Evolutionary conservation across 2,797 vertebrate genomes (phyloP).

Genomic region (Champsocephalus gunnari): DNA sequence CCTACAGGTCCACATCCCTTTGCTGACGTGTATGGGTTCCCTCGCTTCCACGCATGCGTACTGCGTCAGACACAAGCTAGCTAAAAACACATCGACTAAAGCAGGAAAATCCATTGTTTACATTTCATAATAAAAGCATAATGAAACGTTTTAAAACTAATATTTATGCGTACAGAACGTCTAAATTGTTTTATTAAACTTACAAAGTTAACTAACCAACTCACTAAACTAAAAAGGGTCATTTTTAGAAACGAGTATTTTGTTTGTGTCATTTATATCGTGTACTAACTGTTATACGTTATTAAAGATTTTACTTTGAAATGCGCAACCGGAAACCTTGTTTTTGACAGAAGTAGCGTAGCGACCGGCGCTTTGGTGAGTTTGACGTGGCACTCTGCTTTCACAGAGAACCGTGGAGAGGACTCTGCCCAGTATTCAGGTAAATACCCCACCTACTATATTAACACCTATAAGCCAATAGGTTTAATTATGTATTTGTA

Average conservation of each 20-base stretch:
- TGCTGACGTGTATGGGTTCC: constrained; percentile 84
- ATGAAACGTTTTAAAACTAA: rapidly evolving
- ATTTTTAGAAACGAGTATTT: rapidly evolving
- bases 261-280: rapidly evolving
- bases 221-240: rapidly evolving
- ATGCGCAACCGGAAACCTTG: rapidly evolving
- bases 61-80: neutral
- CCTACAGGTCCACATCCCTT: constrained; percentile 27
- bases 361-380: constrained; percentile 72
- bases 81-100: rapidly evolving
- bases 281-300: rapidly evolving
- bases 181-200: rapidly evolving
- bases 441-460: constrained; percentile 52
- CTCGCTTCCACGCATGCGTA: constrained; percentile 78
- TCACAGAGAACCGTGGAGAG: constrained; percentile 49
- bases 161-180: rapidly evolving
- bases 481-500: rapidly evolving
- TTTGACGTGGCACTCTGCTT: constrained; percentile 89
- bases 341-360: neutral
- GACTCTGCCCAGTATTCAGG: constrained; percentile 70
- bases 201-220: too few relatives aligned
- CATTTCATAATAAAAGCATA: constrained; percentile 28
- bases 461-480: neutral
- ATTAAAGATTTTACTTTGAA: constrained; percentile 42
- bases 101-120: neutral